A percentile compares a stretch with the other conserved stretches of the same genome.
Evolutionary conservation across 2,888 invertebrate species (phyloP).

Genomic region (Hydriomena furcata): DNA sequence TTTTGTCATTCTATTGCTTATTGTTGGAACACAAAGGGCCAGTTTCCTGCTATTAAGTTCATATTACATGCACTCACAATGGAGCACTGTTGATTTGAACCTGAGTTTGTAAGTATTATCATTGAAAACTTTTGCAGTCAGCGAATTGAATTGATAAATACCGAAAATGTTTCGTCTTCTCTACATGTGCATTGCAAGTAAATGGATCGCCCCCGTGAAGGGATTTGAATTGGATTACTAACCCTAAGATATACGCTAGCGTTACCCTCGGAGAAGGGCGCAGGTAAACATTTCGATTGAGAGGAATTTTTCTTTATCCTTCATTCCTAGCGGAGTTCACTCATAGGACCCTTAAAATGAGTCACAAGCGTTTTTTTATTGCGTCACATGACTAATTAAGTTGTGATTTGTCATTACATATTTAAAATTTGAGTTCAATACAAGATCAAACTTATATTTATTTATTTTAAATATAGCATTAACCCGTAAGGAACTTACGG

Average conservation of each 20-base stretch:
- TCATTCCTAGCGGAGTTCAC: slow-evolving; percentile 7
- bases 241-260: slow-evolving; percentile 52
- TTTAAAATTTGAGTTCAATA: slow-evolving; percentile 26
- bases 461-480: slow-evolving; percentile 20
- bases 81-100: slow-evolving; percentile 23
- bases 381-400: slow-evolving; percentile 6
- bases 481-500: slow-evolving; percentile 21
- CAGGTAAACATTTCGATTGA: slow-evolving; percentile 37
- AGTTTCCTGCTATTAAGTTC: slow-evolving; percentile 70
- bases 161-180: slow-evolving; percentile 10
- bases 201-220: slow-evolving; percentile 42
- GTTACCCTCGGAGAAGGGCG: slow-evolving; percentile 43
- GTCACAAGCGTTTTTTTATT: slow-evolving; percentile 13
- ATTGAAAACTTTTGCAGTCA: slow-evolving; percentile 5
- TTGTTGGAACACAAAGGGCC: slow-evolving; percentile 72
- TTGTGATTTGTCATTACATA: slow-evolving; percentile 27
- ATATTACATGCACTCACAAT: slow-evolving; percentile 50
- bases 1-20: slow-evolving; percentile 74
- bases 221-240: slow-evolving; percentile 67
- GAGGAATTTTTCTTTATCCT: slow-evolving; percentile 23
- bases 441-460: slow-evolving; percentile 25
- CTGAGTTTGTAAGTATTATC: slow-evolving; percentile 10
- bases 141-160: slow-evolving; percentile 8
- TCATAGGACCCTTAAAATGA: background rate
- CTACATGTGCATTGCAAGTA: slow-evolving; percentile 14